phyloP scores from a whole-genome alignment of 2,888 invertebrate species.

The Teleogryllus oceanicus region DNA sequence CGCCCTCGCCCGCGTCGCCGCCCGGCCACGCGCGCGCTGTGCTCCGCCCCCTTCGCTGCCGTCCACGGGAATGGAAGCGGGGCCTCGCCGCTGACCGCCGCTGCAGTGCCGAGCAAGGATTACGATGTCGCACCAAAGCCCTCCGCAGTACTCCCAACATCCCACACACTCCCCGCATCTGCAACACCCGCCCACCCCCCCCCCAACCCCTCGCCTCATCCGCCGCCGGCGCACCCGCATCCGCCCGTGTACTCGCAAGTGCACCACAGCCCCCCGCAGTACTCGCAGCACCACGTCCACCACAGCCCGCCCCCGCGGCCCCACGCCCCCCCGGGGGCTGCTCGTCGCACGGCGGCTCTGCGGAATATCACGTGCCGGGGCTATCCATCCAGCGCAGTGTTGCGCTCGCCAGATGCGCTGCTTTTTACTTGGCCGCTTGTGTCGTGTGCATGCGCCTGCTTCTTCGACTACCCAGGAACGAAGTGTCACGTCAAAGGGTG shows the following conservation, averaged over 20 bases:
- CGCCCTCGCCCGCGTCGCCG: not conserved
- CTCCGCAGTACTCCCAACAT: slow-evolving; percentile 11
- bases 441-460: too few species aligned
- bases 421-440: too few species aligned
- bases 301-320: slow-evolving; percentile 3
- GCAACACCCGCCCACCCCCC: not conserved
- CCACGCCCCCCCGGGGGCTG: too few species aligned
- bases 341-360: too few species aligned
- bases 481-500: too few species aligned
- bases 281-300: not conserved
- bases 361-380: too few species aligned
- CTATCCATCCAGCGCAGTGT: too few species aligned
- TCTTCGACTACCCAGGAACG: too few species aligned
- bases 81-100: too few species aligned
- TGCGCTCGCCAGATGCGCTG: too few species aligned
- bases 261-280: not conserved
- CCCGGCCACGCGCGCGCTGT: not conserved
- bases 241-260: not conserved
- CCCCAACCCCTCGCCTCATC: not conserved
- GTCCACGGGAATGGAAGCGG: not conserved
- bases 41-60: not conserved
- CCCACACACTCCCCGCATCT: not conserved
- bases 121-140: not conserved
- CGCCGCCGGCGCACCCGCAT: not conserved
- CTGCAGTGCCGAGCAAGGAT: too few species aligned